phyloP scores from a whole-genome alignment of 2,797 vertebrate species.

The Eremophila alpestris region DNA sequence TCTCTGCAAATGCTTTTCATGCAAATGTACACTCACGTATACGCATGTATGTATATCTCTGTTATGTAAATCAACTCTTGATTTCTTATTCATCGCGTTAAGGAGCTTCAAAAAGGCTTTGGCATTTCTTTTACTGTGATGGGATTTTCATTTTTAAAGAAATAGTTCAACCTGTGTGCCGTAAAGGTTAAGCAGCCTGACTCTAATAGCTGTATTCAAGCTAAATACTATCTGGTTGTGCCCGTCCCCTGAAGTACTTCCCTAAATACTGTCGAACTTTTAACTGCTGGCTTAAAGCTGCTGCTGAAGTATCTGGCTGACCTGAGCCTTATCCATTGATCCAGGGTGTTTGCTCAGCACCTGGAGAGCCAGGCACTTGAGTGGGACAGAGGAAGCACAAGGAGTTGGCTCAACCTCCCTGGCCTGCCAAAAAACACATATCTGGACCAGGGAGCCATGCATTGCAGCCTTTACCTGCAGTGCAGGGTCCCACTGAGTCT shows the following conservation, averaged over 20 bases:
- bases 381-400: not conserved
- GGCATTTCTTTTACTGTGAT: conserved; percentile 71
- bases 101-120: conserved; percentile 72
- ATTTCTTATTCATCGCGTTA: conserved; percentile 77
- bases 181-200: not conserved
- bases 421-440: not conserved
- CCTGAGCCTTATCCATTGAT: not conserved
- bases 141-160: conserved; percentile 55
- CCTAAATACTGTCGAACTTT: not conserved
- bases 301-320: not conserved
- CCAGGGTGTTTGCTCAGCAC: not conserved
- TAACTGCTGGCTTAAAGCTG: not conserved
- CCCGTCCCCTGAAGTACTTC: not conserved
- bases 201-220: not conserved
- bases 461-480: not conserved
- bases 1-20: conserved; percentile 73
- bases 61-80: conserved; percentile 74
- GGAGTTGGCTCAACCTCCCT: not conserved
- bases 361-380: not conserved
- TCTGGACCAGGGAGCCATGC: not conserved
- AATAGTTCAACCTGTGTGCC: conserved; percentile 11
- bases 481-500: not conserved
- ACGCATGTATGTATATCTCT: conserved; percentile 58
- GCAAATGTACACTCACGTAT: conserved; percentile 55
- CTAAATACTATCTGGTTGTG: not conserved